phyloP scores from a whole-genome alignment of 2,888 invertebrate genomes.

The Nomada ferruginata region DNA sequence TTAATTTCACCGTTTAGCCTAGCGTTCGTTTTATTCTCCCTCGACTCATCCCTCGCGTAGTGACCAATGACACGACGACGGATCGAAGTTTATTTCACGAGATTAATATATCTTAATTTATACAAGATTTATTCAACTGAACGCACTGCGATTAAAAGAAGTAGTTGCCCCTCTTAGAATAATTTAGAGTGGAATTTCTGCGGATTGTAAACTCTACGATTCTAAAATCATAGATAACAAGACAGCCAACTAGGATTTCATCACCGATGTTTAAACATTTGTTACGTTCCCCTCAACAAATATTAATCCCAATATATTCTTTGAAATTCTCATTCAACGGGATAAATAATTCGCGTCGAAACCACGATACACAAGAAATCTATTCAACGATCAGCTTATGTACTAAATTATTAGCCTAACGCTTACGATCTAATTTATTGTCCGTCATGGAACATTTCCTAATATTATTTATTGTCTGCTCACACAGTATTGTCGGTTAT shows the following conservation, averaged over 20 bases:
- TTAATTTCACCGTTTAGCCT: slow-evolving; percentile 6
- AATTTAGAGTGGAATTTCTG: too few relatives aligned
- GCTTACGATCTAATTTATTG: slow-evolving; percentile 78
- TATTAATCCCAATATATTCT: background rate
- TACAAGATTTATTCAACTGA: too few relatives aligned
- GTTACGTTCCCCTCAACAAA: background rate
- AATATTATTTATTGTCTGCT: slow-evolving; percentile 83
- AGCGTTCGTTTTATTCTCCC: too few relatives aligned
- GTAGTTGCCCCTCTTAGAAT: too few relatives aligned
- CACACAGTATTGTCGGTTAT: slow-evolving; percentile 84
- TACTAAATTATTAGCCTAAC: slow-evolving; percentile 67
- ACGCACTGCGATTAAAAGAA: too few relatives aligned
- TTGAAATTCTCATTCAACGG: background rate
- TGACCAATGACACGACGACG: too few relatives aligned
- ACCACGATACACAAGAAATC: slow-evolving; percentile 36
- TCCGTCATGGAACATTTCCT: slow-evolving; percentile 81
- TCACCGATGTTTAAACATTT: too few relatives aligned
- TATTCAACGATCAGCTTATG: slow-evolving; percentile 58
- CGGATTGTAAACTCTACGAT: background rate
- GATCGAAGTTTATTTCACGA: too few relatives aligned
- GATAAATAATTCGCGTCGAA: slow-evolving; percentile 24
- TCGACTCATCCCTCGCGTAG: too few relatives aligned
- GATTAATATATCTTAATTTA: too few relatives aligned
- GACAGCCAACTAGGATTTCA: background rate
- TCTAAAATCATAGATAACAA: background rate